A percentile compares a stretch with the other conserved stretches of the same genome.
Conservation (phyloP, 2,797 vertebrate genomes). For the Alfaro cultratus region DNA sequence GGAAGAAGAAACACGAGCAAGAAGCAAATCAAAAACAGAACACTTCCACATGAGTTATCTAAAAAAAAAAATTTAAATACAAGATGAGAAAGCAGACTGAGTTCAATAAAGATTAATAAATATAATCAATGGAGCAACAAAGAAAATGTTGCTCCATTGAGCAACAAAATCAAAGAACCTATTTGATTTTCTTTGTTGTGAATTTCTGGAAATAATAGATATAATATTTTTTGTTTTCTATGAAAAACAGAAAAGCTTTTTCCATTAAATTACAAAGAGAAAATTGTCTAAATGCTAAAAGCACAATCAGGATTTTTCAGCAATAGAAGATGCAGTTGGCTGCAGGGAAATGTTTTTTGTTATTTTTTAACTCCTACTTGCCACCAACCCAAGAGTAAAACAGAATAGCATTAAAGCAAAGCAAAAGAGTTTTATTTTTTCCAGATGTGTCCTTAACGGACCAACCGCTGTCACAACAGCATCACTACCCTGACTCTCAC, state of each 20-base stretch:
- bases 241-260: background rate
- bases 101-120: background rate
- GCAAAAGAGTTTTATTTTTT: background rate
- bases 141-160: too few relatives aligned
- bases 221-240: background rate
- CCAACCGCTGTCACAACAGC: background rate
- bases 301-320: too few relatives aligned
- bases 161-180: background rate
- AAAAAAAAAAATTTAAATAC: background rate
- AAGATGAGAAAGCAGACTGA: background rate
- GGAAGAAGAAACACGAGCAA: slow-evolving; percentile 3
- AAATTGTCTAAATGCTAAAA: background rate
- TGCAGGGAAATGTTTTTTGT: background rate
- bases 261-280: background rate
- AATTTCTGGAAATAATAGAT: background rate
- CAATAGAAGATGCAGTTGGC: background rate
- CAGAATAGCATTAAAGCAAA: background rate
- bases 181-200: background rate
- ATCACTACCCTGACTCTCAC: background rate
- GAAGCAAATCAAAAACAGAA: background rate
- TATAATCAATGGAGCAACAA: background rate
- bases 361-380: background rate
- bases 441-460: background rate
- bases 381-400: background rate
- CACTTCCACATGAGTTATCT: background rate